A percentile compares a stretch with the other conserved stretches of the same genome.
Evolutionary conservation across 2,888 invertebrate species (phyloP).

Genomic region (Abscondita cerata): DNA sequence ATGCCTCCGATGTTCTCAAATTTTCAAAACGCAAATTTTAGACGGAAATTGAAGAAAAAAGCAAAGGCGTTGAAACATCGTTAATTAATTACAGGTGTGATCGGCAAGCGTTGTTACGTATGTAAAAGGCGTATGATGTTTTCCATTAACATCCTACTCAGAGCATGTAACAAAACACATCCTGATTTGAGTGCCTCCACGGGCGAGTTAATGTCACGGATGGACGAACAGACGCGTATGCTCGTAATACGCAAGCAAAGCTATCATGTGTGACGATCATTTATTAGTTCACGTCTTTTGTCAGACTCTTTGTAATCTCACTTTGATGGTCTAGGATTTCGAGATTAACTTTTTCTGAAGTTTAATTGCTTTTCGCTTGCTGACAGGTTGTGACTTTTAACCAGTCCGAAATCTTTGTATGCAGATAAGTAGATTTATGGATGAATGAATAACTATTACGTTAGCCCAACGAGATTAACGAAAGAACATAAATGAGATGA

Average conservation of each 20-base stretch:
- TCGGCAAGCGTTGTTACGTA: constrained; percentile 23
- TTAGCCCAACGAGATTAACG: not conserved
- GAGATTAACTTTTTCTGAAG: constrained; percentile 28
- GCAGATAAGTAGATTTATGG: constrained; percentile 11
- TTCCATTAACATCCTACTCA: constrained; percentile 30
- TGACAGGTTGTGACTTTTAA: constrained; percentile 24
- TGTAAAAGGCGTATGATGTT: constrained; percentile 27
- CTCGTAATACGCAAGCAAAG: constrained; percentile 43
- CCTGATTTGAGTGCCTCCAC: constrained; percentile 39
- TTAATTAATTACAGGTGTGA: constrained; percentile 27
- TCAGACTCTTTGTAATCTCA: constrained; percentile 30
- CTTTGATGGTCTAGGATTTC: constrained; percentile 27
- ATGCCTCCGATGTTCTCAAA: constrained; percentile 41
- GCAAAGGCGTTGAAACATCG: not conserved
- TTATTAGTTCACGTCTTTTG: constrained; percentile 49
- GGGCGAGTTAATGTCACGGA: constrained; percentile 42
- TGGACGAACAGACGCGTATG: constrained; percentile 38
- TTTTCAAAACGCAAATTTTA: constrained; percentile 21
- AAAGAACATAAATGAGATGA: not conserved
- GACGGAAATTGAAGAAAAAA: not conserved
- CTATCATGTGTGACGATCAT: constrained; percentile 54
- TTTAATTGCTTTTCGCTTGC: constrained; percentile 26
- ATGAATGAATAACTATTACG: constrained; percentile 8
- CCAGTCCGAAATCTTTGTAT: constrained; percentile 11
- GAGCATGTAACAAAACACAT: constrained; percentile 39